Percentiles rank a stretch among this genome's conserved stretches.
phyloP scores from a whole-genome alignment of 2,113 vertebrate species.

The Menura novaehollandiae region DNA sequence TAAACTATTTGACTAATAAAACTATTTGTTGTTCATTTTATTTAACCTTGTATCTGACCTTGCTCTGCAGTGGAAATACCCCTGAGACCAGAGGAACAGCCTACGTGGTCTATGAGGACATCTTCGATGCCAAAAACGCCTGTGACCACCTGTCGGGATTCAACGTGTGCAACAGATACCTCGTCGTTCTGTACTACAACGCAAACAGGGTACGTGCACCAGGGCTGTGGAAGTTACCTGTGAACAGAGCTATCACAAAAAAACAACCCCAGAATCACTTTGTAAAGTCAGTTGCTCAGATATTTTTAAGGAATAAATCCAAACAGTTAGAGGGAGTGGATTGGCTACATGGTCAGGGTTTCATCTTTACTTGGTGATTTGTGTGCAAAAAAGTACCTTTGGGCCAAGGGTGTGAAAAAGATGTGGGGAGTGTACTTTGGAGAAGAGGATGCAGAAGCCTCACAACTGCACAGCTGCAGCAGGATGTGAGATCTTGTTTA shows the following conservation, averaged over 20 bases:
- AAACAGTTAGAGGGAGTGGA: not conserved
- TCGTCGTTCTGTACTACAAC: conserved; percentile 97
- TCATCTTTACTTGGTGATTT: not conserved
- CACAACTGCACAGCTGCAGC: not conserved
- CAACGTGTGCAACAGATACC: conserved; percentile 98
- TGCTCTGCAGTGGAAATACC: conserved; percentile 87
- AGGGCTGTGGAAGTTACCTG: not conserved
- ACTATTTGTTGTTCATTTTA: not conserved
- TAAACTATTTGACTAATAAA: not conserved
- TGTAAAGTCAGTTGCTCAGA: not conserved
- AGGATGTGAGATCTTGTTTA: not conserved
- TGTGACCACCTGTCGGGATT: conserved; percentile 98
- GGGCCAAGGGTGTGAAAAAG: not conserved
- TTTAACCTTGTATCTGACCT: not conserved
- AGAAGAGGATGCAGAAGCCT: not conserved
- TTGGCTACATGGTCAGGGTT: not conserved
- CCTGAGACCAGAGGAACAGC: conserved; percentile 95
- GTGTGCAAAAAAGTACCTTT: not conserved
- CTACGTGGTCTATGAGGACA: conserved; percentile 98
- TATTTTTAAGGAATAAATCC: not conserved
- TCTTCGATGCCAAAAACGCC: conserved; percentile 98
- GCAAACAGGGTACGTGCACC: conserved; percentile 87
- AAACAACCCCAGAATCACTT: not conserved
- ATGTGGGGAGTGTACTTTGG: not conserved
- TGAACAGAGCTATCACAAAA: not conserved